A percentile compares a stretch with the other conserved stretches of the same genome.
Evolutionary conservation across 2,888 invertebrate species (phyloP).

Genomic region (Tetramorium bicarinatum): DNA sequence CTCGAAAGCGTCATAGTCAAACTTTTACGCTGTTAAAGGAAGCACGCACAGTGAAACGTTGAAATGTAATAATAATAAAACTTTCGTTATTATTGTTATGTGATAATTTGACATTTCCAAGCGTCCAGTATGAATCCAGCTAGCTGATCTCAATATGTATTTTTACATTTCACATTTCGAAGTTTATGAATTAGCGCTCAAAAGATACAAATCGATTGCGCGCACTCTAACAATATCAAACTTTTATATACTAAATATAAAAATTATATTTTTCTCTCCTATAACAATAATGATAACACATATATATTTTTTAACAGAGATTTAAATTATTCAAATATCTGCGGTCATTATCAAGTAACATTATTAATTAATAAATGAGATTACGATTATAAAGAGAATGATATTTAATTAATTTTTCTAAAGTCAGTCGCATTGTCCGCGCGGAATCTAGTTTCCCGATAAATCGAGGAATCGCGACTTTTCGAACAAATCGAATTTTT

Average conservation of each 20-base stretch:
- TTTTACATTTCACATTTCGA: neutral
- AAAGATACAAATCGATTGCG: neutral
- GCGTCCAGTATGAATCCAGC: neutral
- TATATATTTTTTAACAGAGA: neutral
- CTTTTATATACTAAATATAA: neutral
- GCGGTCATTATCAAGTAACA: neutral
- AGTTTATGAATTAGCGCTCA: neutral
- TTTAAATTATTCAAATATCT: neutral
- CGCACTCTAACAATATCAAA: neutral
- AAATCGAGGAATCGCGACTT: neutral
- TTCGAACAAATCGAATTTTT: slow-evolving; percentile 27
- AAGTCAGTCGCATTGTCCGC: neutral
- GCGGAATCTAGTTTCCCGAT: neutral
- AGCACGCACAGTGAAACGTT: neutral
- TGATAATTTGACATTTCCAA: slow-evolving; percentile 1
- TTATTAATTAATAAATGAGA: neutral
- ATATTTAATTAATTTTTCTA: neutral
- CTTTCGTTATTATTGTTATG: neutral
- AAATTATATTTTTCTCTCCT: neutral
- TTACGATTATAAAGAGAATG: neutral
- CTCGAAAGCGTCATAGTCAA: neutral
- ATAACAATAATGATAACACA: neutral
- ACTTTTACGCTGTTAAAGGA: slow-evolving; percentile 12
- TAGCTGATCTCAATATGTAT: neutral
- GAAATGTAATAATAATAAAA: neutral